These are phyloP conservation scores for Ylistrum balloti DNA, from an alignment of 1,140 invertebrate species.

Conservation along the genomic window DNA sequence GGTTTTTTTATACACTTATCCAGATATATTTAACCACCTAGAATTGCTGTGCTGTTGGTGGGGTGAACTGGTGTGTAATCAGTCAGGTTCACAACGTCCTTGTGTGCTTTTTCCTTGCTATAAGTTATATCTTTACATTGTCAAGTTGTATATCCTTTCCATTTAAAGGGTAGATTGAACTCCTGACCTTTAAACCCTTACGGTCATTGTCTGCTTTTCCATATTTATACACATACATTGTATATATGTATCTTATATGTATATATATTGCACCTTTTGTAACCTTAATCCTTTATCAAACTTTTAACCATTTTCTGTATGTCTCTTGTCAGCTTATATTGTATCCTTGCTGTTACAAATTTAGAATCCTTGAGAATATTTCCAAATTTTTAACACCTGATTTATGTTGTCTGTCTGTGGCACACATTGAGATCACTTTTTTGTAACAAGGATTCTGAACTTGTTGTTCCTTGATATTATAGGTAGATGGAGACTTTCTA, in stretches of 20 bases:
- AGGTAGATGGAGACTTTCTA: not conserved
- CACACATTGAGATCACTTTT: not conserved
- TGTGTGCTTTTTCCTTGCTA: constrained; percentile 26
- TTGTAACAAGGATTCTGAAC: not conserved
- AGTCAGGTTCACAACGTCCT: not conserved
- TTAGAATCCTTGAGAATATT: not conserved
- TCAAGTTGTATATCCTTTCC: not conserved
- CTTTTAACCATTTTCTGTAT: not conserved
- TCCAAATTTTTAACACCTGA: not conserved
- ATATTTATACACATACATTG: not conserved
- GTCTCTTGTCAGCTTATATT: not conserved
- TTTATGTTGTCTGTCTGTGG: not conserved
- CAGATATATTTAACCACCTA: constrained; percentile 6
- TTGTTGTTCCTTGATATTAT: not conserved
- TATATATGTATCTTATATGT: not conserved
- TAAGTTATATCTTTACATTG: not conserved
- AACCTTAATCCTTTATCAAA: not conserved
- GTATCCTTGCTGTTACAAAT: not conserved
- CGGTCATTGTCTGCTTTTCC: not conserved
- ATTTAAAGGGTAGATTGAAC: constrained; percentile 39
- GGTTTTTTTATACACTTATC: constrained; percentile 2
- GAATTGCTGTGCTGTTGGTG: constrained; percentile 24
- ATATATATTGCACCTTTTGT: not conserved
- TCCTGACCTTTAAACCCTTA: not conserved
- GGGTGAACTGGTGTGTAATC: not conserved